Evolutionary conservation across 2,797 vertebrate species (phyloP), one percentile per base, ranked within the genome.

Genomic region (Kryptopterus vitreolus): DNA sequence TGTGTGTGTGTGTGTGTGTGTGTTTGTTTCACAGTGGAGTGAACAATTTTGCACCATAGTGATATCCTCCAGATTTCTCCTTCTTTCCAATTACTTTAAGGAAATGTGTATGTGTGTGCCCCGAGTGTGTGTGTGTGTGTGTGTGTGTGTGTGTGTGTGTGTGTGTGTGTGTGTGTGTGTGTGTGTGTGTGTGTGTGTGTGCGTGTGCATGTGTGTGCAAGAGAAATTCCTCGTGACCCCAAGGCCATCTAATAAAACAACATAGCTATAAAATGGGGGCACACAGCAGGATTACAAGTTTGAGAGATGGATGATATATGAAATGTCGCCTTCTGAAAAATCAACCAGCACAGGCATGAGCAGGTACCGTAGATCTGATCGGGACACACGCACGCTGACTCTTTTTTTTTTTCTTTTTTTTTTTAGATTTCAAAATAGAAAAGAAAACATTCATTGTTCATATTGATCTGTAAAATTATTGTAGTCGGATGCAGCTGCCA

Each of bases 1-100:
- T 88, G 86, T 91, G 90, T 59, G 50, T 83, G 77, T 66, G 43
- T 70, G 57, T 68, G 78, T 71, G 52, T 61, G 35, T 68, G 62
- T 22, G 52, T 26, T 63, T 35, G 58, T 33, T 91, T 87, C 87
- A 87, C 88, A 87, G 91, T 82, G 76, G 86, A 85, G 85, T 89
- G 88, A 90, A 88, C 87, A 73, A 89, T 88, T 86, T 90, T 87
- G 88, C 87, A 59, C 74, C 3, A 35, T 82, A 55, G 83, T 83
- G 75, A 82, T n/a, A n/a, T 82, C 73, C 78, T 82, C 77, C 76
- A 82, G 53, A 78, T 85, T 89, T 82, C 83, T 85, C 88, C 89
- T 87, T 87, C 89, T 86, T 91, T 93, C 89, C 90, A 94, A 92
- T 93, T 93, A 93, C 87, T 88, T 86, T 86, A 72, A 81, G 84